Evolutionary conservation across 2,888 invertebrate species (phyloP).

Genomic region (Orthosia gothica): DNA sequence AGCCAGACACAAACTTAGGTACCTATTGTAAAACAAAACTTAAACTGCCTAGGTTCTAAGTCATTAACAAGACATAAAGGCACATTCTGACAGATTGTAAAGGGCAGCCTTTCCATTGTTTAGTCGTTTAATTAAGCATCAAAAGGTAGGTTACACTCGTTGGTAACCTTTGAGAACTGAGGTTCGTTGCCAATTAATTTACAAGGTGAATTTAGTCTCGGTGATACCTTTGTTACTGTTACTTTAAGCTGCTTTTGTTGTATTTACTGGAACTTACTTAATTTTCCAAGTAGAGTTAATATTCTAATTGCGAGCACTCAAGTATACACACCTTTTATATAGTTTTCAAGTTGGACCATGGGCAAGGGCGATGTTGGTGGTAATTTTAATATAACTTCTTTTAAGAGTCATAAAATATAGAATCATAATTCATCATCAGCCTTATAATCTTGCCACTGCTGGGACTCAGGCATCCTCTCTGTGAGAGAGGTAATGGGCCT

Average conservation of each 20-base stretch:
- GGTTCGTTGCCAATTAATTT: conserved; percentile 57
- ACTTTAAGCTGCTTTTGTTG: background rate
- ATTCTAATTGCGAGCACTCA: background rate
- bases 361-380: too few species aligned
- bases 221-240: conserved; percentile 6
- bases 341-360: background rate
- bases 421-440: too few species aligned
- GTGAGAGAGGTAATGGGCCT: too few species aligned
- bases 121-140: conserved; percentile 49
- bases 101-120: conserved; percentile 45
- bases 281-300: background rate
- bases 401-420: too few species aligned
- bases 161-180: conserved; percentile 53
- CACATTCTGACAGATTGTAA: conserved; percentile 16
- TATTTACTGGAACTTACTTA: background rate
- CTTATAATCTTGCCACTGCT: too few species aligned
- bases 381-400: too few species aligned
- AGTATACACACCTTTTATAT: background rate
- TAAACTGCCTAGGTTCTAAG: conserved; percentile 10
- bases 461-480: too few species aligned
- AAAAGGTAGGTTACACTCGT: conserved; percentile 36
- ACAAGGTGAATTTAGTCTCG: conserved; percentile 20
- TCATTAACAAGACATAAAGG: conserved; percentile 38
- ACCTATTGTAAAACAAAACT: conserved; percentile 7
- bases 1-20: background rate